Conservation (phyloP, 1,140 invertebrate genomes). For the Agrypnia vestita region DNA sequence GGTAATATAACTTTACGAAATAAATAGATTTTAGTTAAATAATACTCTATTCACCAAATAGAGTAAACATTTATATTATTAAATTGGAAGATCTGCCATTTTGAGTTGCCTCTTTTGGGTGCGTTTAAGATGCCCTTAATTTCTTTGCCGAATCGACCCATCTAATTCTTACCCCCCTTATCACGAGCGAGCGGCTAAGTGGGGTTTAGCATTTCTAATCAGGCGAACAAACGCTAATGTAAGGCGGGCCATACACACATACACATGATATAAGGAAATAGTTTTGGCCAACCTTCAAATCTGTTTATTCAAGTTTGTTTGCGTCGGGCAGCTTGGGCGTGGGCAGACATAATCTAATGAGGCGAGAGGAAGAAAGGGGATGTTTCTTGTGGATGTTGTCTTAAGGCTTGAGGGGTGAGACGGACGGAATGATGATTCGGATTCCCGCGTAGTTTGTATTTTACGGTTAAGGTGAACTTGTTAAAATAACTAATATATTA, state of each 20-base stretch:
- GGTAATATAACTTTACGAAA: no score
- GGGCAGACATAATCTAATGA: constrained; percentile 61
- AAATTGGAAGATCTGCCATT: no score
- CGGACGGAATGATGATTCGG: constrained; percentile 40
- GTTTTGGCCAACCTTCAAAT: constrained; percentile 57
- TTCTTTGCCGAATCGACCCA: not conserved
- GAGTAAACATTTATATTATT: no score
- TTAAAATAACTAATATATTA: no score
- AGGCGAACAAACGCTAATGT: constrained; percentile 55
- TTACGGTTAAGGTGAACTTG: no score
- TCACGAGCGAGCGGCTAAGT: constrained; percentile 57
- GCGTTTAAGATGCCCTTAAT: not conserved
- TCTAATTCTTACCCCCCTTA: constrained; percentile 48
- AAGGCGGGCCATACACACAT: constrained; percentile 45
- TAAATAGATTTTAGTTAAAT: no score
- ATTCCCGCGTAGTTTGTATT: constrained; percentile 9
- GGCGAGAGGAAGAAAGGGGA: constrained; percentile 27
- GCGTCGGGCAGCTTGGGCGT: constrained; percentile 48
- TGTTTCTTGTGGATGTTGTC: constrained; percentile 24
- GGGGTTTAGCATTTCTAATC: constrained; percentile 61
- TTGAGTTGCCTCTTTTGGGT: not conserved
- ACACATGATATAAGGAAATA: constrained; percentile 54
- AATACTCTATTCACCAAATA: no score
- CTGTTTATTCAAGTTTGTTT: constrained; percentile 61
- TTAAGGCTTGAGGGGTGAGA: not conserved